Evolutionary conservation across 2,113 vertebrate genomes (phyloP).

Genomic region (Junco hyemalis): DNA sequence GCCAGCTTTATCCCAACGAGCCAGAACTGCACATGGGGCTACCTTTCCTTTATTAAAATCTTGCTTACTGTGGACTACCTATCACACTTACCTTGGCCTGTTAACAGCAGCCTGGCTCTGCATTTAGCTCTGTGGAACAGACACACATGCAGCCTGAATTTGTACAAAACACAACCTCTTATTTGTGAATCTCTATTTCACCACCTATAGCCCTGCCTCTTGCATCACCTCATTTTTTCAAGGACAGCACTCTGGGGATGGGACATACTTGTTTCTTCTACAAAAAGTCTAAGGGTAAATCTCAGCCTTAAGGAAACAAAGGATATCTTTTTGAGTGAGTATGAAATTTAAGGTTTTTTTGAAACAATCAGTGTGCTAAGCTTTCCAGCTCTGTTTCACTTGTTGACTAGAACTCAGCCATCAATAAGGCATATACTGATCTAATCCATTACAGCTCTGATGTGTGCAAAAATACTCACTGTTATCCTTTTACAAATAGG

Average conservation of each 20-base stretch:
- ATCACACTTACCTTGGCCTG: neutral
- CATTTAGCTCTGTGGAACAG: neutral
- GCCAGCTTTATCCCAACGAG: neutral
- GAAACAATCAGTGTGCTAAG: neutral
- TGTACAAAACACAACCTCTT: neutral
- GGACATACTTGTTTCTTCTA: neutral
- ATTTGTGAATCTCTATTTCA: neutral
- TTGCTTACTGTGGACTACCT: neutral
- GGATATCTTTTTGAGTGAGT: neutral
- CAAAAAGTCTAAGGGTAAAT: rapidly evolving
- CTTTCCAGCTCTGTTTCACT: neutral
- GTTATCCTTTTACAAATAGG: neutral
- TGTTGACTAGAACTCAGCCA: neutral
- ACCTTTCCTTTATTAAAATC: neutral
- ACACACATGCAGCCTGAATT: neutral
- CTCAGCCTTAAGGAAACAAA: neutral
- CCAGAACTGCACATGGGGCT: neutral
- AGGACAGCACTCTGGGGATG: neutral
- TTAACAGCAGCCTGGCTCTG: neutral
- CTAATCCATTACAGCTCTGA: neutral
- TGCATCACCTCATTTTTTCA: neutral
- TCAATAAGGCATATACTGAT: neutral
- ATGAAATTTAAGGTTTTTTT: neutral
- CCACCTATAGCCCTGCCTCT: neutral
- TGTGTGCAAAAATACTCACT: neutral